phyloP scores from a whole-genome alignment of 2,113 vertebrate species.

The Heterocephalus glaber region DNA sequence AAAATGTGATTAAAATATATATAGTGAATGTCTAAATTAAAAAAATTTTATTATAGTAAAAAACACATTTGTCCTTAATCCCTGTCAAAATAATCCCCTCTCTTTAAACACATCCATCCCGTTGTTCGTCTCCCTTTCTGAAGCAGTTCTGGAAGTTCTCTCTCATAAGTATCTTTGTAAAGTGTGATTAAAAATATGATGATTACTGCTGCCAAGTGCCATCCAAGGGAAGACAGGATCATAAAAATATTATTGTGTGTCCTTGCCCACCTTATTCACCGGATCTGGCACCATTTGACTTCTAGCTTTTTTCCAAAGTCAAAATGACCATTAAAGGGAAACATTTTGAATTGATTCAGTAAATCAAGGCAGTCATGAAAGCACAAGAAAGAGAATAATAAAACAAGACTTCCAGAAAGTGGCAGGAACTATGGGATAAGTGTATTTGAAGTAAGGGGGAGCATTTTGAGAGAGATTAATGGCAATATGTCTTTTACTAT shows the following conservation, averaged over 20 bases:
- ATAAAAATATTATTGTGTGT: neutral
- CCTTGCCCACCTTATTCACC: neutral
- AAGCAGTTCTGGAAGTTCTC: neutral
- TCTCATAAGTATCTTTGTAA: neutral
- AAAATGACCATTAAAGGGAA: neutral
- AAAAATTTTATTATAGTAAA: neutral
- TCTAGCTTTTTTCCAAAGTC: neutral
- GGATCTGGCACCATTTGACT: neutral
- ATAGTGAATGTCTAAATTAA: neutral
- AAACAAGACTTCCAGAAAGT: neutral
- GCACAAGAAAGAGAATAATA: neutral
- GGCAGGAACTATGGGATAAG: neutral
- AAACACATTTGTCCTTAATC: neutral
- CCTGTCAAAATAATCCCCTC: neutral
- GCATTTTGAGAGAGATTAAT: neutral
- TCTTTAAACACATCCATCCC: neutral
- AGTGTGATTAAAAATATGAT: neutral
- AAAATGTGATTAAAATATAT: neutral
- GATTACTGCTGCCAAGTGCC: neutral
- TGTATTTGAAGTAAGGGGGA: neutral
- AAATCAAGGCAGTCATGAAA: neutral
- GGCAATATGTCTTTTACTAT: neutral
- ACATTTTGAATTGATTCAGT: neutral
- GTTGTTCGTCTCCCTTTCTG: neutral
- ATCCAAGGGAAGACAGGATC: neutral